These are phyloP conservation scores for Phalanger gymnotis DNA, from an alignment of 2,797 vertebrate genomes.

Conservation along the genomic window DNA sequence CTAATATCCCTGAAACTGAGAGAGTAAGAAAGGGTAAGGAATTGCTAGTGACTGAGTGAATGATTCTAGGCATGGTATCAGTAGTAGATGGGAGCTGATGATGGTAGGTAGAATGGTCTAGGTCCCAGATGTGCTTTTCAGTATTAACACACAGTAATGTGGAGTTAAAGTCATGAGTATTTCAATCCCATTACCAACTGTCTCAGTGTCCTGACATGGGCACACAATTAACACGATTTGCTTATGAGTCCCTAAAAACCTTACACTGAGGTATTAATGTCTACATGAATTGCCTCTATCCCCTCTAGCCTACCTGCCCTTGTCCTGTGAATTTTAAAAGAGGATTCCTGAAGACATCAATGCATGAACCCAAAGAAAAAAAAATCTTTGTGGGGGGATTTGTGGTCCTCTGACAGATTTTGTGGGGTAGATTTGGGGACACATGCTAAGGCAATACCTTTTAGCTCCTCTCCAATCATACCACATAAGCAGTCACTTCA, in stretches of 20 bases:
- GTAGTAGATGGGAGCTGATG: not conserved
- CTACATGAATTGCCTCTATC: not conserved
- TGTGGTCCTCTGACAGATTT: not conserved
- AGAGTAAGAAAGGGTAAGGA: not conserved
- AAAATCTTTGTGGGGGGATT: not conserved
- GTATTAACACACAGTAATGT: not conserved
- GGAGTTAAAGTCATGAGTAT: not conserved
- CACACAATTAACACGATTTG: not conserved
- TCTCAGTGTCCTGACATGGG: not conserved
- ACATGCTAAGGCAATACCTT: not conserved
- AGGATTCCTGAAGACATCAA: not conserved
- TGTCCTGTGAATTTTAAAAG: not conserved
- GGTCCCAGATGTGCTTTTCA: not conserved
- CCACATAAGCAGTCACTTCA: not conserved
- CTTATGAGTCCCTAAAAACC: not conserved
- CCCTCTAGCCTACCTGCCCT: not conserved
- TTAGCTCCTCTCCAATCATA: not conserved
- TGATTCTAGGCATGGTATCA: not conserved
- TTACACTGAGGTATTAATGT: not conserved
- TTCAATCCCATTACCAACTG: not conserved
- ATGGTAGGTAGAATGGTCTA: not conserved
- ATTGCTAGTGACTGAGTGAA: not conserved
- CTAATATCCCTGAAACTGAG: not conserved
- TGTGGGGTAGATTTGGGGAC: not conserved
- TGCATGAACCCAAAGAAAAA: slow-evolving; percentile 6